Evolutionary conservation across 2,113 vertebrate genomes (phyloP), one percentile per base, ranked within the genome.

Genomic region (Quiscalus mexicanus): DNA sequence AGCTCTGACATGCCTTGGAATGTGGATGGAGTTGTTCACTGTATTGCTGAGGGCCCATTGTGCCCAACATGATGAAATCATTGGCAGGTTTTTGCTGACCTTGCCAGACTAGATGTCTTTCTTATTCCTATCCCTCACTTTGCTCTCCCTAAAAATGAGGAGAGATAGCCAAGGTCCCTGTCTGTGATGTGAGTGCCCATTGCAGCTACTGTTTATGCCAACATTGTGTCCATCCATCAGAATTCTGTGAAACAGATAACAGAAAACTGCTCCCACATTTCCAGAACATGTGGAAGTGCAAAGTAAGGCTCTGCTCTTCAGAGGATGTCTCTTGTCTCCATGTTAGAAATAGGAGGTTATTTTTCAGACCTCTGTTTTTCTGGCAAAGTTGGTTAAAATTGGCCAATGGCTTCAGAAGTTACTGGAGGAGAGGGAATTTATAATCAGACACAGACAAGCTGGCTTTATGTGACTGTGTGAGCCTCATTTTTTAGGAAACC

Each of bases 381-480:
- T 95, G 83, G 84, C 63, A 90, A 52, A 37, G 65, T 78, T 91
- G 86, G 68, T 78, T 92, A 86, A 89, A 95, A 92, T 90, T 90
- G 69, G 80, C 80, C 89, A 92, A 37, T 75, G 64, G 41, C 73
- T 96, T 87, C 56, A 89, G 60, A 88, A 95, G 64, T 97, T 96
- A 93, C 69, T 95, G 91, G 95, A 92, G 91, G 71, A 97, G 80
- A 91, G 93, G 96, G 91, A 95, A 92, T 90, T 89, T 94, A 59
- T 95, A 95, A 97, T 95, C 89, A 97, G 91, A 92, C n/a, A 81
- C 95, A 96, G 94, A 95, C 86, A 94, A 89, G 80, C 69, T 93
- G 95, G 89, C 89, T 95, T 92, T 89, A 53, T 92, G 41, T 92
- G 80, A 84, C 89, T 87, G 35, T 41, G 45, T 84, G 69, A 95